Percentiles rank a stretch among this genome's conserved stretches.
Evolutionary conservation across 2,888 invertebrate genomes (phyloP).

Genomic region (Sphinx pinastri): DNA sequence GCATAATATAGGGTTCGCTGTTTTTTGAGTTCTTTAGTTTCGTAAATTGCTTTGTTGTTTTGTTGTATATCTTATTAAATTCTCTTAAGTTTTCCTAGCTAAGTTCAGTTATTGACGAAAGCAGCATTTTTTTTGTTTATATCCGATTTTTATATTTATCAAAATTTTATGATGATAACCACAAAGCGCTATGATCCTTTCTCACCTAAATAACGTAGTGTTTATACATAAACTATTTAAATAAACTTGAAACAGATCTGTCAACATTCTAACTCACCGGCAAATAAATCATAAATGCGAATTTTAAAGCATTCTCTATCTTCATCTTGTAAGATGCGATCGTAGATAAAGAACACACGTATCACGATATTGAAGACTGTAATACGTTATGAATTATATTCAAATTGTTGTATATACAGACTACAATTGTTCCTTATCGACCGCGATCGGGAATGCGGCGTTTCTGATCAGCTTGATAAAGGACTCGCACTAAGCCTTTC

Average conservation of each 20-base stretch:
- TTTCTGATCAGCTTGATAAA: conserved; percentile 70
- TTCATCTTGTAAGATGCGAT: conserved; percentile 33
- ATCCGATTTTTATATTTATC: no score
- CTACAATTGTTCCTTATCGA: conserved; percentile 44
- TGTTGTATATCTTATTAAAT: no score
- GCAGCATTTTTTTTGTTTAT: no score
- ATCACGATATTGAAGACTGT: conserved; percentile 37
- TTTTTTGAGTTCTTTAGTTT: neutral
- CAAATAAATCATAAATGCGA: conserved; percentile 15
- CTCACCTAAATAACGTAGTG: no score
- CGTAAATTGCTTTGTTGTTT: neutral
- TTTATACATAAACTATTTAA: no score
- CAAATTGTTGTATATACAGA: conserved; percentile 52
- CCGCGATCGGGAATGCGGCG: conserved; percentile 65
- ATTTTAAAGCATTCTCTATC: conserved; percentile 15
- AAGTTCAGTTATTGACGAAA: no score
- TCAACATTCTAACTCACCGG: neutral
- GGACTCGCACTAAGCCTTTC: conserved; percentile 26
- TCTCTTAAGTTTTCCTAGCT: no score
- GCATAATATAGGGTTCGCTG: neutral
- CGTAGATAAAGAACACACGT: conserved; percentile 35
- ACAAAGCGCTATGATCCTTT: no score
- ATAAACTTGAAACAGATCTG: neutral
- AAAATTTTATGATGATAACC: no score
- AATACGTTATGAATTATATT: conserved; percentile 44